A percentile compares a stretch with the other conserved stretches of the same genome.
These are phyloP conservation scores for Alosa alosa DNA, from an alignment of 2,113 vertebrate species.

Conservation along the genomic window DNA sequence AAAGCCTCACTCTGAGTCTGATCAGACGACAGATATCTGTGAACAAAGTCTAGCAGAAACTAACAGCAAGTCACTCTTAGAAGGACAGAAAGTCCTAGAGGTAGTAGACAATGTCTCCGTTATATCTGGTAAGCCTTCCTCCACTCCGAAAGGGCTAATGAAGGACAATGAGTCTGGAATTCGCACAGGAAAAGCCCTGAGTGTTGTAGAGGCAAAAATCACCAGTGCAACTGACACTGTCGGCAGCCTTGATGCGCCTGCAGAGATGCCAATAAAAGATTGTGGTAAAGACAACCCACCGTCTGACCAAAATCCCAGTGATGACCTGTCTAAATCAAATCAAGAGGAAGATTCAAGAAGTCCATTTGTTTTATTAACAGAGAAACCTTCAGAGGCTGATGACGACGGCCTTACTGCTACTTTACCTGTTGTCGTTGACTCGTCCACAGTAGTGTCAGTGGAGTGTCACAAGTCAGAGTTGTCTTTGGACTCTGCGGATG, in stretches of 20 bases:
- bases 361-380: background rate
- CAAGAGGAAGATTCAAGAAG: too few species aligned
- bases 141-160: background rate
- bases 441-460: background rate
- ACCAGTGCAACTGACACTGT: background rate
- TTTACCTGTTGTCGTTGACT: background rate
- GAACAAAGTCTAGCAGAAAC: too few species aligned
- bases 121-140: background rate
- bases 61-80: background rate
- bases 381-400: background rate
- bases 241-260: background rate
- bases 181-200: background rate
- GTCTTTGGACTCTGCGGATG: background rate
- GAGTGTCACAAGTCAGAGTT: background rate
- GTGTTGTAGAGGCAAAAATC: background rate
- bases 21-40: too few species aligned
- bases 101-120: background rate
- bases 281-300: background rate
- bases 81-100: background rate
- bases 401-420: background rate
- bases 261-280: background rate
- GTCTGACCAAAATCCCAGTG: background rate
- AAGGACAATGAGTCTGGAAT: background rate
- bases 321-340: background rate
- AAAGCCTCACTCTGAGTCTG: background rate